phyloP scores from a whole-genome alignment of 2,797 vertebrate species.

The Brotula barbata region DNA sequence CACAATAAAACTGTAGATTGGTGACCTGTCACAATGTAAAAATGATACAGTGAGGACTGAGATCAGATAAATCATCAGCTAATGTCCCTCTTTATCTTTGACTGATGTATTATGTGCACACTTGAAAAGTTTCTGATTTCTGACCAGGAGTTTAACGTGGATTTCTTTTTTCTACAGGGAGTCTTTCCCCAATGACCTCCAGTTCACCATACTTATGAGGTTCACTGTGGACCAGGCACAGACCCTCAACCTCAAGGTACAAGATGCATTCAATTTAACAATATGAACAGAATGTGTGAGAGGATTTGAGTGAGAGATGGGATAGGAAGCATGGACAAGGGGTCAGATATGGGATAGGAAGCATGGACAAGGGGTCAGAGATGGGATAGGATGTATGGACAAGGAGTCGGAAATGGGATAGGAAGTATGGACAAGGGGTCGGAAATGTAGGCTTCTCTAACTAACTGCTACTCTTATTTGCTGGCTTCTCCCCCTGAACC shows the following conservation, averaged over 20 bases:
- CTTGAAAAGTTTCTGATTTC: no score
- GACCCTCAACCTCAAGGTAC: conserved; percentile 97
- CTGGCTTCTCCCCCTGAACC: conserved; percentile 43
- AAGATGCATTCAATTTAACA: not conserved
- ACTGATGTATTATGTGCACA: not conserved
- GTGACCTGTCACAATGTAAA: no score
- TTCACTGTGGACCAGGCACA: conserved; percentile 99
- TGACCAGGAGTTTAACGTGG: not conserved
- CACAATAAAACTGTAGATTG: no score
- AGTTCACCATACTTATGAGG: conserved; percentile 98
- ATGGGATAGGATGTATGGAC: no score
- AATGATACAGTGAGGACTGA: no score
- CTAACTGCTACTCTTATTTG: conserved; percentile 46
- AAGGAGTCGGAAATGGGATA: no score
- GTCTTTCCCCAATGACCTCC: conserved; percentile 95
- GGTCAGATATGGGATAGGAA: conserved; percentile 11
- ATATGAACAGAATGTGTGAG: conserved; percentile 5
- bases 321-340: conserved; percentile 14
- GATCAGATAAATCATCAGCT: no score
- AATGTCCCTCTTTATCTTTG: no score
- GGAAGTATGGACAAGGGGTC: conserved; percentile 18
- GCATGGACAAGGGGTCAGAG: no score
- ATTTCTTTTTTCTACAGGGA: conserved; percentile 77
- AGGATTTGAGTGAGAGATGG: not conserved
- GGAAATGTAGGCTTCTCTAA: conserved; percentile 26